Evolutionary conservation across 2,113 vertebrate species (phyloP).

Genomic region (Ahaetulla prasina): DNA sequence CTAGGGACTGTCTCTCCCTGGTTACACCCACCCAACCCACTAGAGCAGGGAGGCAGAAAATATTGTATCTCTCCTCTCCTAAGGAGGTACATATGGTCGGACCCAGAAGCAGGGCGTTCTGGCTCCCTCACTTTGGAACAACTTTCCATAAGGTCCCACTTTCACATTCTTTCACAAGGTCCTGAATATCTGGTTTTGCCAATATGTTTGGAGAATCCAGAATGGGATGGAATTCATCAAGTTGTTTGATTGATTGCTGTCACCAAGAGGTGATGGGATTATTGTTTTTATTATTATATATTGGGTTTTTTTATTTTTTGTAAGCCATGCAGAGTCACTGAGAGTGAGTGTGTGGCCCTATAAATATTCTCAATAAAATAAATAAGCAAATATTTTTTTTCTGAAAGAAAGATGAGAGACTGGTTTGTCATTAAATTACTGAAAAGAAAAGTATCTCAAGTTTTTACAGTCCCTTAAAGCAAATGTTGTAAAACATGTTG

Average conservation of each 20-base stretch:
- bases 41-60: no score
- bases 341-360: neutral
- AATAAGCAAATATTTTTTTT: neutral
- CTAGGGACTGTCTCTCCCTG: no score
- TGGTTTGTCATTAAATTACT: neutral
- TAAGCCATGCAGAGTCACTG: neutral
- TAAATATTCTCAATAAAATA: neutral
- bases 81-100: no score
- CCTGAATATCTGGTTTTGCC: neutral
- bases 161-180: no score
- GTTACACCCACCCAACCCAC: no score
- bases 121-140: no score
- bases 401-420: neutral
- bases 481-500: neutral
- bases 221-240: neutral
- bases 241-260: no score
- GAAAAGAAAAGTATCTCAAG: neutral
- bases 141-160: no score
- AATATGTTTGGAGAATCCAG: neutral
- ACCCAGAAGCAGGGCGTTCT: no score
- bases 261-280: accelerated
- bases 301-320: neutral
- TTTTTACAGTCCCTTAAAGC: neutral
- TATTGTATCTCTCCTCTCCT: no score
- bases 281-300: neutral